Conservation (phyloP, 1,140 invertebrate species). For the Eurytemora carolleeae region DNA sequence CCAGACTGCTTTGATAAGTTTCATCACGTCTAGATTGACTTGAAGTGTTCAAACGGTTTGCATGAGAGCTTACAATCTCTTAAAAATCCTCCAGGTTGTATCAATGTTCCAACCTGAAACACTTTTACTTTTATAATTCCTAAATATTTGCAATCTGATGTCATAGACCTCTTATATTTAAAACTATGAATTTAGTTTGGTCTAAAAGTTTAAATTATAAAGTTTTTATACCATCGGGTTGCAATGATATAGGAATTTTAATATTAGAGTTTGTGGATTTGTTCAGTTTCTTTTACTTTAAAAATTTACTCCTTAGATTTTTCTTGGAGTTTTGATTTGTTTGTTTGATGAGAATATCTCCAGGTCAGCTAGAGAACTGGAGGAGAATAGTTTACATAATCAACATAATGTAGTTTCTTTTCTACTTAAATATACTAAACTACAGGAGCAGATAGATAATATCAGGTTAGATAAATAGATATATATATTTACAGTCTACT, state of each 20-base stretch:
- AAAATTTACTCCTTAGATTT: not conserved
- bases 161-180: too few species aligned
- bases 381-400: not conserved
- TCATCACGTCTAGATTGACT: too few species aligned
- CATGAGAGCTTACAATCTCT: too few species aligned
- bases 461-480: constrained; percentile 25
- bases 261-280: not conserved
- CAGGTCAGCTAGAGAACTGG: not conserved
- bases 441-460: not conserved
- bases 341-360: not conserved
- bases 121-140: too few species aligned
- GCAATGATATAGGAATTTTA: not conserved
- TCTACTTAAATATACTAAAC: constrained; percentile 16
- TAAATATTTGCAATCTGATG: too few species aligned
- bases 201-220: not conserved
- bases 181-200: too few species aligned
- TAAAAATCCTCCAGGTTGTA: too few species aligned
- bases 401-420: constrained; percentile 29
- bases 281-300: not conserved
- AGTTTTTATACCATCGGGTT: not conserved
- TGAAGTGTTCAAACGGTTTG: too few species aligned
- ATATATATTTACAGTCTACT: not conserved
- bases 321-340: too few species aligned
- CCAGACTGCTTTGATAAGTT: too few species aligned
- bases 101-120: too few species aligned